A percentile compares a stretch with the other conserved stretches of the same genome.
Evolutionary conservation across 2,113 vertebrate genomes (phyloP).

Genomic region (Phasianus colchicus): DNA sequence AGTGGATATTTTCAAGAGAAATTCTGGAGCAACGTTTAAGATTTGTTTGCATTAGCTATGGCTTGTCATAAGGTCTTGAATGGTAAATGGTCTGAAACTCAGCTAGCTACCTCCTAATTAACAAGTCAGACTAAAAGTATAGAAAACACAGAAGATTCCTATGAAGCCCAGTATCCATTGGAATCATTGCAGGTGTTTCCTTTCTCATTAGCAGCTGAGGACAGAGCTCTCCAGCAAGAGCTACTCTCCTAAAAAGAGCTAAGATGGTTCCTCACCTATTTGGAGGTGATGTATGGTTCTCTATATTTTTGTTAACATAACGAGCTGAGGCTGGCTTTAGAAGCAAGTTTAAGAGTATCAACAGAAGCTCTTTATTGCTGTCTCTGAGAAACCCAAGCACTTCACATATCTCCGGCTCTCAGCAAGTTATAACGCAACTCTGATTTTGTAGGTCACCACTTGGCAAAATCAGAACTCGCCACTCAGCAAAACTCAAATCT

Average conservation of each 20-base stretch:
- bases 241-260: not conserved
- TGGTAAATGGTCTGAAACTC: not conserved
- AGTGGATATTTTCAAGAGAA: not conserved
- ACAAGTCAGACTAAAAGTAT: not conserved
- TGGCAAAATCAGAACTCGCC: not conserved
- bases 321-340: not conserved
- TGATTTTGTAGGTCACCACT: conserved; percentile 1
- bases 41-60: not conserved
- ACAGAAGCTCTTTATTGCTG: not conserved
- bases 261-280: not conserved
- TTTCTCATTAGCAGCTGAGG: not conserved
- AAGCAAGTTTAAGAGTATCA: not conserved
- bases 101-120: not conserved
- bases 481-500: conserved; percentile 4
- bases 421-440: not conserved
- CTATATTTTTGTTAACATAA: not conserved
- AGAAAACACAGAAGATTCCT: not conserved
- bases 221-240: not conserved
- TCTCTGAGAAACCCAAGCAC: not conserved
- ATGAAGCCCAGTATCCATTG: not conserved
- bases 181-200: not conserved
- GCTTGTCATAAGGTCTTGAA: not conserved
- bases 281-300: not conserved
- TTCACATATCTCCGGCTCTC: not conserved
- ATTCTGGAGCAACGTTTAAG: not conserved